Percentiles rank a stretch among this genome's conserved stretches.
phyloP scores from a whole-genome alignment of 2,888 invertebrate species.

The Cancer borealis region DNA sequence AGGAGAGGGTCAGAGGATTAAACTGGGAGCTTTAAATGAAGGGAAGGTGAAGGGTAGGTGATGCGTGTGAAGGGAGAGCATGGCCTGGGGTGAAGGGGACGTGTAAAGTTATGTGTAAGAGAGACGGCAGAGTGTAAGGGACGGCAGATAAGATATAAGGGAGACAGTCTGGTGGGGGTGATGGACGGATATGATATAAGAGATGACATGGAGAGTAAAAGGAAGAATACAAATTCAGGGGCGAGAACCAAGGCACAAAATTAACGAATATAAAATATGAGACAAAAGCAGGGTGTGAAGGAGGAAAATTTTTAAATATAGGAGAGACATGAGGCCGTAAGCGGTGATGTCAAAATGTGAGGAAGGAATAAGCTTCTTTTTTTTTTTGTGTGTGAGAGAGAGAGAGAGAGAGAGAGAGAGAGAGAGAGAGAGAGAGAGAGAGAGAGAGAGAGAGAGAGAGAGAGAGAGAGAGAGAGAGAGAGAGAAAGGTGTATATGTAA shows the following conservation, averaged over 20 bases:
- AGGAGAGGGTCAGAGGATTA: slow-evolving; percentile 29
- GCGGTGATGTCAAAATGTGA: not conserved
- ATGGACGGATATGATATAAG: slow-evolving; percentile 10
- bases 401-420: not conserved
- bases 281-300: not conserved
- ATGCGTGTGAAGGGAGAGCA: slow-evolving; percentile 46
- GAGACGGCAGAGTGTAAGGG: slow-evolving; percentile 3
- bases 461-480: not conserved
- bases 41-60: slow-evolving; percentile 37
- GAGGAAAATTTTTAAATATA: not conserved
- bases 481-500: not conserved
- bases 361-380: not conserved
- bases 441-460: slow-evolving; percentile 23
- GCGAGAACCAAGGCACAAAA: not conserved
- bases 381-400: not conserved
- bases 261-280: not conserved
- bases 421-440: not conserved
- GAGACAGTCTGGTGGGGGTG: not conserved
- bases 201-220: not conserved
- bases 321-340: not conserved
- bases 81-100: not conserved
- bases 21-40: slow-evolving; percentile 37
- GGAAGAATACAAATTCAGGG: not conserved
- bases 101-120: slow-evolving; percentile 12
- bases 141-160: slow-evolving; percentile 10